Conservation (phyloP, 2,888 invertebrate genomes). For the Cantharis nigra region DNA sequence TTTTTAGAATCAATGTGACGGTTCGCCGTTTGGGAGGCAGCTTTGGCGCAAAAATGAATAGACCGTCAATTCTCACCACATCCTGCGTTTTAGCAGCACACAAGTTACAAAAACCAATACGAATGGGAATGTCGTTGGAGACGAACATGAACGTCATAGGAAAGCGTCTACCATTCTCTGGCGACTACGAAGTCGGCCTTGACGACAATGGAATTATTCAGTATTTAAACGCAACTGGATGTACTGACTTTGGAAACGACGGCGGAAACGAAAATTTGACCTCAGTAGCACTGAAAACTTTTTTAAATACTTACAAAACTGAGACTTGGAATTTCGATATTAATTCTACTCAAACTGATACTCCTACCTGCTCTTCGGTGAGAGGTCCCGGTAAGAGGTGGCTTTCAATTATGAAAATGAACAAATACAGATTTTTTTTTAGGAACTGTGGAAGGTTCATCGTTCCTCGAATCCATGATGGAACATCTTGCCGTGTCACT, state of each 20-base stretch:
- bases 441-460: conserved; percentile 38
- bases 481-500: conserved; percentile 66
- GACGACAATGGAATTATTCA: conserved; percentile 69
- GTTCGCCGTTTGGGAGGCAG: conserved; percentile 80
- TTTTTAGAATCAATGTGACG: conserved; percentile 66
- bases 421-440: not conserved
- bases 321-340: conserved; percentile 57
- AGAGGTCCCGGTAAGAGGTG: conserved; percentile 67
- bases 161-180: conserved; percentile 65
- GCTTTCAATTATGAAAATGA: not conserved
- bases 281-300: conserved; percentile 44
- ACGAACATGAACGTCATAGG: conserved; percentile 74
- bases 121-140: conserved; percentile 72
- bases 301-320: conserved; percentile 67
- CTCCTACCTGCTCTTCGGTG: conserved; percentile 65
- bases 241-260: conserved; percentile 61
- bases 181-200: conserved; percentile 71
- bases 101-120: conserved; percentile 66
- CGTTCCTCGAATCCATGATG: conserved; percentile 62
- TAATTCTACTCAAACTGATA: conserved; percentile 64
- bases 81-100: conserved; percentile 74
- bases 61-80: conserved; percentile 62
- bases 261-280: conserved; percentile 60
- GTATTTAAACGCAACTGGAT: conserved; percentile 62
- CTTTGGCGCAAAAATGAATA: conserved; percentile 78